Evolutionary conservation across 2,797 vertebrate species (phyloP).

Genomic region (Peromyscus melanophrys): DNA sequence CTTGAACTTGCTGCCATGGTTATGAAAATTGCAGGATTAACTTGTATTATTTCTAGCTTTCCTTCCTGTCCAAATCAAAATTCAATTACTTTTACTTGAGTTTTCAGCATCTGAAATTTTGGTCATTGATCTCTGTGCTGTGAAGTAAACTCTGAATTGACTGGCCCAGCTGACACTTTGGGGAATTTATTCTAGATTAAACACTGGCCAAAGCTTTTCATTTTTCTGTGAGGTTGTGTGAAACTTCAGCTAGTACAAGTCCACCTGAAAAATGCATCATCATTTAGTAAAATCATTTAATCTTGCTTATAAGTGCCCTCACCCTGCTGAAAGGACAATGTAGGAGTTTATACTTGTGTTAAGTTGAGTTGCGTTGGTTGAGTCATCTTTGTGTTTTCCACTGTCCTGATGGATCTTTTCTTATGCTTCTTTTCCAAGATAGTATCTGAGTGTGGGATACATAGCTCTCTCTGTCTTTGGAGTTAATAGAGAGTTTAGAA

Average conservation of each 20-base stretch:
- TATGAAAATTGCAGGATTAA: conserved; percentile 65
- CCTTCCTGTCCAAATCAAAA: background rate
- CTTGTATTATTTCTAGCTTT: conserved; percentile 50
- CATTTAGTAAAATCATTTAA: conserved; percentile 43
- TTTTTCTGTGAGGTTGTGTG: conserved; percentile 12
- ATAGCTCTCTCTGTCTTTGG: background rate
- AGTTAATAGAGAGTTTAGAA: background rate
- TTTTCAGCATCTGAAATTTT: background rate
- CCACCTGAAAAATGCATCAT: background rate
- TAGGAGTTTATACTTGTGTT: background rate
- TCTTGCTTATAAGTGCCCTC: background rate
- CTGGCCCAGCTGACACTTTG: background rate
- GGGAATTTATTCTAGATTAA: conserved; percentile 37
- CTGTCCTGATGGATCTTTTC: background rate
- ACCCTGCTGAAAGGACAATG: background rate
- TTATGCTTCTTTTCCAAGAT: conserved; percentile 25
- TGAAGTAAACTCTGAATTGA: conserved; percentile 15
- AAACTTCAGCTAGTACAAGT: conserved; percentile 21
- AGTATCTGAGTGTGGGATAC: background rate
- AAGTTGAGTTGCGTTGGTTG: background rate
- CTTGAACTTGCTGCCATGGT: background rate
- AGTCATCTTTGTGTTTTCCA: background rate
- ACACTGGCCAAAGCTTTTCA: background rate
- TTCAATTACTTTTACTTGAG: conserved; percentile 57
- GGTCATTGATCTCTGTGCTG: background rate